phyloP scores from a whole-genome alignment of 2,113 vertebrate genomes.

The Corythaixoides concolor region DNA sequence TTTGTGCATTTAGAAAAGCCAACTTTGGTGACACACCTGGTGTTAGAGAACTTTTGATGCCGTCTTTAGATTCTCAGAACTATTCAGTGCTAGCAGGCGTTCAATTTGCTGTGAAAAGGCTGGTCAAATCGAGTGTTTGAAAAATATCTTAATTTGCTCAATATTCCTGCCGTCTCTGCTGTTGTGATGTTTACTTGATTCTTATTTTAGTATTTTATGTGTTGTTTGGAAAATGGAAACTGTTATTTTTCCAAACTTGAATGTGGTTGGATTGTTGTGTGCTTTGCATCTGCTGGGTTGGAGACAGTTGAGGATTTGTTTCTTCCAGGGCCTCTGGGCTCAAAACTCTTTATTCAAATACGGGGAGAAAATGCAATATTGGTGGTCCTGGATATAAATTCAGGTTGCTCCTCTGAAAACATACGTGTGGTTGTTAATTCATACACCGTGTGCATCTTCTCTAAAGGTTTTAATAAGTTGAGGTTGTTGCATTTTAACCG shows the following conservation, averaged over 20 bases:
- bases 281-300: not conserved
- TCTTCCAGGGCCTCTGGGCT: no score
- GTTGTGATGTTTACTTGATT: not conserved
- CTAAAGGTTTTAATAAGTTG: not conserved
- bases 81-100: not conserved
- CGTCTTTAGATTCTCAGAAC: not conserved
- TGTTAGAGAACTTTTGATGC: not conserved
- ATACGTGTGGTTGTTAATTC: not conserved
- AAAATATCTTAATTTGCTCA: not conserved
- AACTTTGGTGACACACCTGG: not conserved
- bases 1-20: not conserved
- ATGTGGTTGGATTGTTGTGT: no score
- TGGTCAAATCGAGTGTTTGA: not conserved
- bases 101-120: not conserved
- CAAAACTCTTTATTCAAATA: not conserved
- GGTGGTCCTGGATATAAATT: not conserved
- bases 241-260: not conserved
- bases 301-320: accelerated
- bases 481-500: not conserved
- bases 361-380: not conserved
- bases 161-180: not conserved
- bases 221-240: not conserved
- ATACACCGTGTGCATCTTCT: not conserved
- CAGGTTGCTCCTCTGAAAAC: not conserved
- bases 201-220: not conserved